Evolutionary conservation across 2,113 vertebrate genomes (phyloP).

Genomic region (Nibea albiflora): DNA sequence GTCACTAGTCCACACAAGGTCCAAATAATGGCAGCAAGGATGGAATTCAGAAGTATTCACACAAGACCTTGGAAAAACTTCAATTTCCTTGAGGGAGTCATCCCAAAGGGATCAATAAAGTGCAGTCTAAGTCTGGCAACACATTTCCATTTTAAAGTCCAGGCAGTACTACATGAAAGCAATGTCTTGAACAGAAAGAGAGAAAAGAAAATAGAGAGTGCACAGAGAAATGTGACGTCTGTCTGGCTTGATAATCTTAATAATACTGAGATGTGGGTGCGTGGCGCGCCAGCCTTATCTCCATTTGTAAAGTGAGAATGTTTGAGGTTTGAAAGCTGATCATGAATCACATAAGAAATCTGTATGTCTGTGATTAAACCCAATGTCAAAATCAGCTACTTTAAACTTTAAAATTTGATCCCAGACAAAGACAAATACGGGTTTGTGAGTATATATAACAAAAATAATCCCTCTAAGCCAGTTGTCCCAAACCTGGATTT

Average conservation of each 20-base stretch:
- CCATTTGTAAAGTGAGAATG: neutral
- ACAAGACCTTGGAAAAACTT: constrained; percentile 9
- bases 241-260: neutral
- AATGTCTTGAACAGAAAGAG: neutral
- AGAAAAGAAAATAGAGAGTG: neutral
- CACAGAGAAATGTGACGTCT: neutral
- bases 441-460: neutral
- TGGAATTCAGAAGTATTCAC: neutral
- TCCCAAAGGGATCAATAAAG: too few species aligned
- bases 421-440: neutral
- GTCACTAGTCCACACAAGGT: constrained; percentile 25
- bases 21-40: constrained; percentile 19
- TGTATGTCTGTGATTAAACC: neutral
- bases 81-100: too few species aligned
- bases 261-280: neutral
- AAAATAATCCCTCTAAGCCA: neutral
- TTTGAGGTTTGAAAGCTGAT: neutral
- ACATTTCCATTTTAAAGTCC: neutral
- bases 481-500: neutral
- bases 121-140: too few species aligned
- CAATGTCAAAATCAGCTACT: neutral
- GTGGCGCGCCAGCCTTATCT: neutral
- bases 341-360: neutral
- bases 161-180: neutral
- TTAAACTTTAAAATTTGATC: neutral